A percentile compares a stretch with the other conserved stretches of the same genome.
These are phyloP conservation scores for Lemur catta DNA, from an alignment of 2,797 vertebrate species.

Conservation along the genomic window DNA sequence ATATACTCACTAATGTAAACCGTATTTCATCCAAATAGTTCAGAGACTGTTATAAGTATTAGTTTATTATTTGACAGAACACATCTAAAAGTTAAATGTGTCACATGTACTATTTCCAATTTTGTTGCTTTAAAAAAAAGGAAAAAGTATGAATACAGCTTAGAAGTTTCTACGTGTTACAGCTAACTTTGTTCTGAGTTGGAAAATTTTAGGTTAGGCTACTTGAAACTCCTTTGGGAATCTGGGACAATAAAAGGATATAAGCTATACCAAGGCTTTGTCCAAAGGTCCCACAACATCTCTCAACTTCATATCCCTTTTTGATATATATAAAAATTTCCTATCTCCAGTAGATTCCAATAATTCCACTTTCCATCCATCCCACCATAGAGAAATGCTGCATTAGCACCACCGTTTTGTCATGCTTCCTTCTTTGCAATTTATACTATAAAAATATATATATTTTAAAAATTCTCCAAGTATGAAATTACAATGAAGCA, in stretches of 20 bases:
- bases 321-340: background rate
- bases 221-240: background rate
- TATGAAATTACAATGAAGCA: background rate
- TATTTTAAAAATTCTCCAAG: background rate
- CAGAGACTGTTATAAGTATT: background rate
- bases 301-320: conserved; percentile 12
- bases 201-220: background rate
- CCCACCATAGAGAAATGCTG: background rate
- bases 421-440: background rate
- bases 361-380: background rate
- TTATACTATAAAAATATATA: background rate
- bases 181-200: background rate
- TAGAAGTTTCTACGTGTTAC: background rate
- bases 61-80: conserved; percentile 21
- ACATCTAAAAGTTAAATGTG: conserved; percentile 2
- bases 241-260: background rate
- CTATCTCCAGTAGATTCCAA: background rate
- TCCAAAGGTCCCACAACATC: background rate
- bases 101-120: background rate
- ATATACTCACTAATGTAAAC: background rate
- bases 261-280: background rate
- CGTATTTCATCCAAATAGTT: background rate
- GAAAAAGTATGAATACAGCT: background rate
- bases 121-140: conserved; percentile 26
- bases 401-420: background rate